phyloP scores from a whole-genome alignment of 2,888 invertebrate species.

The Eledone cirrhosa region DNA sequence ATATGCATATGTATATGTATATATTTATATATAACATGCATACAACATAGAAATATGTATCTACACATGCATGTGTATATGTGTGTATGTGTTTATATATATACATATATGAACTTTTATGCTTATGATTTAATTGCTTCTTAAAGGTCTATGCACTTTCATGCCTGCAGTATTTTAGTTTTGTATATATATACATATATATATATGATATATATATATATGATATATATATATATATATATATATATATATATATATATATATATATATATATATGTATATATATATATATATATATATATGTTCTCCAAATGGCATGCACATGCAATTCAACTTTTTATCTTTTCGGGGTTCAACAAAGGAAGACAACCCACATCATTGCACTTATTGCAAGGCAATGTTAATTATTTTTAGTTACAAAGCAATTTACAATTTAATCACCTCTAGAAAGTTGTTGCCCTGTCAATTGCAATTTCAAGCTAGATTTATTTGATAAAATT shows the following conservation, averaged over 20 bases:
- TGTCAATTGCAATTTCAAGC: too few species aligned
- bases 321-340: conserved; percentile 24
- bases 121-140: not conserved
- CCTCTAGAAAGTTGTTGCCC: too few species aligned
- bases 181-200: too few species aligned
- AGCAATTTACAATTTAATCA: too few species aligned
- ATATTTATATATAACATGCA: too few species aligned
- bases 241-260: not conserved
- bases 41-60: too few species aligned
- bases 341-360: conserved; percentile 13
- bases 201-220: not conserved
- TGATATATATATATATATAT: not conserved
- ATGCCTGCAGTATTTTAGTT: not conserved
- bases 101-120: not conserved
- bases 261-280: not conserved
- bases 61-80: too few species aligned
- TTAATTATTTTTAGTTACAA: not conserved
- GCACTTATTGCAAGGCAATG: not conserved
- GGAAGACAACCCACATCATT: not conserved
- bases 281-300: not conserved
- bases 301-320: not conserved
- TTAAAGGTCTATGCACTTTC: not conserved
- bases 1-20: not conserved
- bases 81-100: not conserved
- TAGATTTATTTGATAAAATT: too few species aligned